These are phyloP conservation scores for Hycleus phaleratus DNA, from an alignment of 1,140 invertebrate genomes.

Conservation along the genomic window DNA sequence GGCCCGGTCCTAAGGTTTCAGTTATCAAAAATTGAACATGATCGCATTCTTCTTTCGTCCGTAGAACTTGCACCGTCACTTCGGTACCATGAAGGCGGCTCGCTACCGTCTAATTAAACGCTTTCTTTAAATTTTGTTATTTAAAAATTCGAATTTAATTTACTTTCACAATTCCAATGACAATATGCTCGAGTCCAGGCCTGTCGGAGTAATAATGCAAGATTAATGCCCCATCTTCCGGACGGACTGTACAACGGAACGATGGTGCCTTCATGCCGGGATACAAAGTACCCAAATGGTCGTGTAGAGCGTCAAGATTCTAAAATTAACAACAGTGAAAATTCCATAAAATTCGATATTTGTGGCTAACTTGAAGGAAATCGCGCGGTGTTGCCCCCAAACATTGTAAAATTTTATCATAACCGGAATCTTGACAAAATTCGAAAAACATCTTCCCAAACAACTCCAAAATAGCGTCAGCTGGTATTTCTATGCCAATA, in stretches of 20 bases:
- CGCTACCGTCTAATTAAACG: constrained; percentile 67
- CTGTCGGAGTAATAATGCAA: constrained; percentile 91
- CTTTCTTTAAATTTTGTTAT: neutral
- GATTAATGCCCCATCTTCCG: constrained; percentile 75
- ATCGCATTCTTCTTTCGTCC: constrained; percentile 79
- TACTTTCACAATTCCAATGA: constrained; percentile 92
- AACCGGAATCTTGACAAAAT: constrained; percentile 90
- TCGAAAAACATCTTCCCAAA: constrained; percentile 93
- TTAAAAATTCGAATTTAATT: neutral
- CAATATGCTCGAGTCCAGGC: constrained; percentile 86
- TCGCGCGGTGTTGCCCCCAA: constrained; percentile 85
- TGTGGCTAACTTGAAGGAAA: constrained; percentile 68
- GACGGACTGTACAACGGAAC: constrained; percentile 80
- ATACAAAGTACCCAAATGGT: constrained; percentile 85
- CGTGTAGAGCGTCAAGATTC: constrained; percentile 90
- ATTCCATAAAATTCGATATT: no score
- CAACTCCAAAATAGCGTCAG: constrained; percentile 81
- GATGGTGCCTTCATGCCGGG: constrained; percentile 90
- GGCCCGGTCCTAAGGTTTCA: constrained; percentile 61
- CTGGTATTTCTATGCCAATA: constrained; percentile 68
- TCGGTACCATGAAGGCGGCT: constrained; percentile 85
- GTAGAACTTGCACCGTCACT: constrained; percentile 81
- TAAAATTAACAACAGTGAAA: constrained; percentile 36
- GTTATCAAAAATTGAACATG: constrained; percentile 93
- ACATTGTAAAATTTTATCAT: constrained; percentile 87